These are phyloP conservation scores for Gila orcuttii DNA, from an alignment of 2,113 vertebrate genomes.

Conservation along the genomic window DNA sequence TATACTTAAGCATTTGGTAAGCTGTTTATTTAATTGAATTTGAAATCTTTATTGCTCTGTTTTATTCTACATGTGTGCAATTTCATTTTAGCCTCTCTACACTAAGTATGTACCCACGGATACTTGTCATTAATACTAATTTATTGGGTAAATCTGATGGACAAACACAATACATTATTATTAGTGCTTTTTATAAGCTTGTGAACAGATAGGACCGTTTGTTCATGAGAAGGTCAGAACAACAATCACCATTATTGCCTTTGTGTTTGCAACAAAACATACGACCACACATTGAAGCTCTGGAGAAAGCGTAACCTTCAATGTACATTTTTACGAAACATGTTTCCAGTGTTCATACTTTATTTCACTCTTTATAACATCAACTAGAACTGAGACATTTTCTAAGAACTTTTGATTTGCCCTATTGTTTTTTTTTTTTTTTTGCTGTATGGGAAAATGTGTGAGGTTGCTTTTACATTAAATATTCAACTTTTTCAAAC, in stretches of 20 bases:
- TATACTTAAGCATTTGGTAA: constrained; percentile 63
- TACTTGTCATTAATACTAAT: constrained; percentile 50
- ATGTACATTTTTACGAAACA: constrained; percentile 67
- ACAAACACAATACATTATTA: constrained; percentile 64
- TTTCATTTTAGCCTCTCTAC: constrained; percentile 57
- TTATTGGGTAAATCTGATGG: constrained; percentile 54
- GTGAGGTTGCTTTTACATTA: constrained; percentile 75
- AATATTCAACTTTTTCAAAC: constrained; percentile 78
- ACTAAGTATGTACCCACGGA: constrained; percentile 33
- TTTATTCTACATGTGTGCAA: constrained; percentile 49
- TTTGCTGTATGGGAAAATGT: constrained; percentile 66
- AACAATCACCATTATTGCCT: constrained; percentile 81
- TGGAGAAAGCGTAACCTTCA: constrained; percentile 69
- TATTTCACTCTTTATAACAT: constrained; percentile 68
- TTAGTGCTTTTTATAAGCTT: constrained; percentile 63
- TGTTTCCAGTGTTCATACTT: constrained; percentile 72
- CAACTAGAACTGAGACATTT: constrained; percentile 74
- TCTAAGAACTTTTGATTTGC: constrained; percentile 72
- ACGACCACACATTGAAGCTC: constrained; percentile 68
- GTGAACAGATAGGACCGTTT: constrained; percentile 52
- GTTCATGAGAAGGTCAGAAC: constrained; percentile 64
- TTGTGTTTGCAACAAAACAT: constrained; percentile 77
- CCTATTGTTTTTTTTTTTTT: constrained; percentile 66
- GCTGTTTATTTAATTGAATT: constrained; percentile 53
- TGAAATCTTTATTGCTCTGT: constrained; percentile 44